A percentile compares a stretch with the other conserved stretches of the same genome.
Evolutionary conservation across 2,113 vertebrate genomes (phyloP).

Genomic region (Tursiops truncatus): DNA sequence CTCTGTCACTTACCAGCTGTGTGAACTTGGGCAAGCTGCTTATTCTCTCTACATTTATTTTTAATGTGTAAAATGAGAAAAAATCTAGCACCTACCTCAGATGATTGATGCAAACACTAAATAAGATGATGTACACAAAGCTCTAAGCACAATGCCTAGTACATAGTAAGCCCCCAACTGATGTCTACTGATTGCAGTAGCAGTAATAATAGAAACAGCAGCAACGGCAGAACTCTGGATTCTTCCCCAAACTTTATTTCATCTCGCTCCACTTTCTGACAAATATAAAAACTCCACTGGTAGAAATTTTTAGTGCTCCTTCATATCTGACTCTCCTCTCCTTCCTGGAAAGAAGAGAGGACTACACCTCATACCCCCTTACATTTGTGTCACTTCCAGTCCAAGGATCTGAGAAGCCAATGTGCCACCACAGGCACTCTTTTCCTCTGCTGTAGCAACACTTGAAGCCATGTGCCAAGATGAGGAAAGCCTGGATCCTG

Average conservation of each 20-base stretch:
- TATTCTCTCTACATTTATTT: not conserved
- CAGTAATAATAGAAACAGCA: not conserved
- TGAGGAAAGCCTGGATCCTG: not conserved
- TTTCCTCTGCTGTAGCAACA: not conserved
- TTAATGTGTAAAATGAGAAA: constrained; percentile 31
- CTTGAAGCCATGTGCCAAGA: not conserved
- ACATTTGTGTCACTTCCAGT: not conserved
- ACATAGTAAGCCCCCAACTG: not conserved
- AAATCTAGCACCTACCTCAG: constrained; percentile 18
- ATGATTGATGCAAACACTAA: not conserved
- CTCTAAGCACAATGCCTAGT: not conserved
- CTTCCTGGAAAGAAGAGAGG: not conserved
- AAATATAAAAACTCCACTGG: not conserved
- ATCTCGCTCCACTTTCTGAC: not conserved
- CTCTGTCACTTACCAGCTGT: not conserved
- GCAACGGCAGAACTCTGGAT: not conserved
- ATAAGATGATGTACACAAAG: not conserved
- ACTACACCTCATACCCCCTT: not conserved
- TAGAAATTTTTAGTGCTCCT: not conserved
- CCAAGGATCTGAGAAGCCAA: not conserved
- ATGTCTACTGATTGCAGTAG: not conserved
- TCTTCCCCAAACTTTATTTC: not conserved
- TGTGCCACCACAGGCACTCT: not conserved
- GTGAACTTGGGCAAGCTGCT: not conserved
- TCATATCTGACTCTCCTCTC: not conserved